Evolutionary conservation across 2,888 invertebrate genomes (phyloP).

Genomic region (Thereva nobilitata): DNA sequence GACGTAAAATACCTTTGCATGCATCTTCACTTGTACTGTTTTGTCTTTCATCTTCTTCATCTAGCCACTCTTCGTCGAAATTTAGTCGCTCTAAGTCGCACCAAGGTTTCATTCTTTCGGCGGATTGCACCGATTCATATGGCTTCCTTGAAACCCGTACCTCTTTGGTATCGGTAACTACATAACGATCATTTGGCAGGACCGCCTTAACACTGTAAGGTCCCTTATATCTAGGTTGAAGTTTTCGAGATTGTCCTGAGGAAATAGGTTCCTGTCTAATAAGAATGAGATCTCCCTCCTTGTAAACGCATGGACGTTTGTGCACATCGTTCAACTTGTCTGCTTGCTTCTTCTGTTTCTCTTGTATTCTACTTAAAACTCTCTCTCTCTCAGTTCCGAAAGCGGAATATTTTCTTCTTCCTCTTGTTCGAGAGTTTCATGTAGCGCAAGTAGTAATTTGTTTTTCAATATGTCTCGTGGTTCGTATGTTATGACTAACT

Average conservation of each 20-base stretch:
- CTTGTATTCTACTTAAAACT: background rate
- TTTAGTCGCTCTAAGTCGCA: too few species aligned
- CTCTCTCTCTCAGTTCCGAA: conserved; percentile 5
- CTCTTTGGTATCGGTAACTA: conserved; percentile 36
- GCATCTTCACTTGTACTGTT: too few species aligned
- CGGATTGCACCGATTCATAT: conserved; percentile 33
- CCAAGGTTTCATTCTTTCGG: conserved; percentile 37
- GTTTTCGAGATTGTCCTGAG: conserved; percentile 38
- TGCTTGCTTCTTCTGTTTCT: background rate
- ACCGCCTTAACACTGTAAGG: conserved; percentile 22
- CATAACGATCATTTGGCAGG: conserved; percentile 39
- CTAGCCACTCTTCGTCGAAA: background rate
- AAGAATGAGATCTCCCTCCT: conserved; percentile 33
- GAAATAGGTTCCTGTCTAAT: conserved; percentile 36
- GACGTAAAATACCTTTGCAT: too few species aligned
- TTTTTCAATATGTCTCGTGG: conserved; percentile 24
- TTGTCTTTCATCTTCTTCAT: too few species aligned
- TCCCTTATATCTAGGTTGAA: conserved; percentile 17
- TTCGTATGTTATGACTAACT: conserved; percentile 22
- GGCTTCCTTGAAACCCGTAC: conserved; percentile 28
- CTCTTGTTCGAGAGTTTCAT: conserved; percentile 11
- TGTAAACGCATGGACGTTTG: background rate
- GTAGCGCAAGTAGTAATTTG: conserved; percentile 27
- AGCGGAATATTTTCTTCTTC: conserved; percentile 23
- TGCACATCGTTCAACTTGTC: background rate